Conservation (phyloP, 2,113 vertebrate genomes). For the Daubentonia madagascariensis region DNA sequence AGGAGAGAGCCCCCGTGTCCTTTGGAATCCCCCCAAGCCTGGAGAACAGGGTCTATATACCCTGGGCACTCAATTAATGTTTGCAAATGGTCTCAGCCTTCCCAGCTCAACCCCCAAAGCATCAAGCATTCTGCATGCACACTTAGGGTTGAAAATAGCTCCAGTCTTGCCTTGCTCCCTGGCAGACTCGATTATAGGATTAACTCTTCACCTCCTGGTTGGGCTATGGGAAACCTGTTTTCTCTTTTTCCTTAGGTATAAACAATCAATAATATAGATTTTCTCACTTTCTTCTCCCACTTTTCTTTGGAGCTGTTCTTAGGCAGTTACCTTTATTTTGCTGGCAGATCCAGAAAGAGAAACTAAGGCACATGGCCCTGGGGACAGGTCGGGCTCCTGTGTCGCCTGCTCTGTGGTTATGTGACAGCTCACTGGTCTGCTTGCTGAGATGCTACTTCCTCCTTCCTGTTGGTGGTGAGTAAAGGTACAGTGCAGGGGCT, state of each 20-base stretch:
- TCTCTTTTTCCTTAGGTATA: neutral
- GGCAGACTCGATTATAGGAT: slow-evolving; percentile 47
- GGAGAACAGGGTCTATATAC: neutral
- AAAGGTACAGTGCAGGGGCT: neutral
- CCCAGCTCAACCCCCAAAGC: neutral
- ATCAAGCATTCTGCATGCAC: slow-evolving; percentile 35
- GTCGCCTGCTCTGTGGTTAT: neutral
- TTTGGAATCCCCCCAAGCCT: neutral
- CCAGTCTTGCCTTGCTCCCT: neutral
- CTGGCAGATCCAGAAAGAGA: neutral
- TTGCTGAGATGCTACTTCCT: rapidly evolving
- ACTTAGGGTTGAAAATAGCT: slow-evolving; percentile 30
- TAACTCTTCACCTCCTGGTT: slow-evolving; percentile 59
- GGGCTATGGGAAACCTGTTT: neutral
- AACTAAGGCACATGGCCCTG: rapidly evolving
- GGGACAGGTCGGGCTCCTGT: rapidly evolving
- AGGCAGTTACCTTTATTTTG: neutral
- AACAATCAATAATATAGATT: slow-evolving; percentile 21
- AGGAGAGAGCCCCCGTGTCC: neutral
- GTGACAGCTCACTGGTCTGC: no score
- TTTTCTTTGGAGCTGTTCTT: neutral
- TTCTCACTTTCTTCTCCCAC: neutral
- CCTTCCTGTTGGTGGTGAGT: rapidly evolving
- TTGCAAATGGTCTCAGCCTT: neutral
- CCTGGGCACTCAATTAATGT: neutral